Evolutionary conservation across 2,113 vertebrate species (phyloP), one percentile per base, ranked within the genome.

Genomic region (Todiramphus chloris): DNA sequence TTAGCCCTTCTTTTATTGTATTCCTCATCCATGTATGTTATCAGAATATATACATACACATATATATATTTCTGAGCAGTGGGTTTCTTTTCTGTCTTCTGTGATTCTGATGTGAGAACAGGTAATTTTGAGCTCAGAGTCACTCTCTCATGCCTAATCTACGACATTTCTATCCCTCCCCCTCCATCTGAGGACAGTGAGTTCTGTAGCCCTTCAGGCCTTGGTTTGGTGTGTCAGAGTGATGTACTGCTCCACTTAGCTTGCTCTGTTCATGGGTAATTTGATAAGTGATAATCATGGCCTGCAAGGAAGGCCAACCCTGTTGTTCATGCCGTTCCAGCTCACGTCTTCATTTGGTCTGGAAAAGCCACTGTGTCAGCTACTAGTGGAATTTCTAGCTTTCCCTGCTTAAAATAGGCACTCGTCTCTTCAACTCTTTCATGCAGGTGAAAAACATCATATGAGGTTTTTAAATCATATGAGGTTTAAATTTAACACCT

Each of bases 201-300:
- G 56, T 75, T 93, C 79, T 86, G 76, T 88, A 70, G 60, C 60
- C 83, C 75, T 86, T 60, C 75, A 77, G 37, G 83, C 93, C 90
- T 88, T 70, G 79, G 56, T 77, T 91, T 16, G 33, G 53, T 93
- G 83, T 91, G 69, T 82, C 82, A 77, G 33, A 46, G 50, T 59
- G 92, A 90, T 86, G 94, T 90, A 75, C 90, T 94, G 90, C 93
- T 92, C 60, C 83, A 86, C 83, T 93, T 94, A 93, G 53, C 68
- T 90, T 80, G 50, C 51, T 93, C 41, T 74, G 82, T 90, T 90
- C 18, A 3, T 86, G 88, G 90, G 48, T 96, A 86, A 83, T 91
- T 93, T 92, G 56, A 68, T 72, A 95, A 94, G 86, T 70, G 88
- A 87, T 92, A 90, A 96, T 90, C 90, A 87, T 69, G 92, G 93